These are phyloP conservation scores for Scrobipalpa atriplicella DNA, from an alignment of 2,888 invertebrate species.

Conservation along the genomic window DNA sequence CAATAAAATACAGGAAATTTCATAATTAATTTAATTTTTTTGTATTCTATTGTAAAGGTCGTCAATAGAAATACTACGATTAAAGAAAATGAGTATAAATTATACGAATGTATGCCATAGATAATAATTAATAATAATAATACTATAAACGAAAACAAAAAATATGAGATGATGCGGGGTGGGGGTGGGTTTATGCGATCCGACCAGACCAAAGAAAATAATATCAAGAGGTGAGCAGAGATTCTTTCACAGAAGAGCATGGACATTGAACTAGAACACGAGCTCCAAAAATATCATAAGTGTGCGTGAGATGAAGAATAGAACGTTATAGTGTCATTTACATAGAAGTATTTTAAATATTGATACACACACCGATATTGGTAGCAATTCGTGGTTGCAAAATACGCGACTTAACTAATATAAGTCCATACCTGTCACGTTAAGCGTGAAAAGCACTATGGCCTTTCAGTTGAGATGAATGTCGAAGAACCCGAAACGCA, in stretches of 20 bases:
- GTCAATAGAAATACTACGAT: slow-evolving; percentile 45
- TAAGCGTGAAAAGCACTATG: too few species aligned
- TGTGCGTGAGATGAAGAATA: neutral
- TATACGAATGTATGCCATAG: slow-evolving; percentile 40
- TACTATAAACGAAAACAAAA: slow-evolving; percentile 24
- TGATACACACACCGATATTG: too few species aligned
- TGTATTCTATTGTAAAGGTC: slow-evolving; percentile 7
- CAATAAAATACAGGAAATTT: slow-evolving; percentile 27
- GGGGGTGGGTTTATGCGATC: slow-evolving; percentile 75
- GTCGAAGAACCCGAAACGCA: too few species aligned
- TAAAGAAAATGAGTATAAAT: slow-evolving; percentile 37
- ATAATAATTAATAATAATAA: slow-evolving; percentile 32
- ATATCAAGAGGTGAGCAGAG: slow-evolving; percentile 64
- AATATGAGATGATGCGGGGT: slow-evolving; percentile 49
- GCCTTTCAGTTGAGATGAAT: too few species aligned
- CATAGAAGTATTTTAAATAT: too few species aligned
- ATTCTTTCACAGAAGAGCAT: slow-evolving; percentile 49
- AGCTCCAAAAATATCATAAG: neutral
- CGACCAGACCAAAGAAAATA: slow-evolving; percentile 38
- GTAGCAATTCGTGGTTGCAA: too few species aligned
- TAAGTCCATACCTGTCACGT: too few species aligned
- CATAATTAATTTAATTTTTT: slow-evolving; percentile 19
- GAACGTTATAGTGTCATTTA: too few species aligned
- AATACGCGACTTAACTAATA: too few species aligned
- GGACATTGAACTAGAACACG: neutral